Conservation (phyloP, 2,888 invertebrate genomes). For the Rhagonycha fulva region DNA sequence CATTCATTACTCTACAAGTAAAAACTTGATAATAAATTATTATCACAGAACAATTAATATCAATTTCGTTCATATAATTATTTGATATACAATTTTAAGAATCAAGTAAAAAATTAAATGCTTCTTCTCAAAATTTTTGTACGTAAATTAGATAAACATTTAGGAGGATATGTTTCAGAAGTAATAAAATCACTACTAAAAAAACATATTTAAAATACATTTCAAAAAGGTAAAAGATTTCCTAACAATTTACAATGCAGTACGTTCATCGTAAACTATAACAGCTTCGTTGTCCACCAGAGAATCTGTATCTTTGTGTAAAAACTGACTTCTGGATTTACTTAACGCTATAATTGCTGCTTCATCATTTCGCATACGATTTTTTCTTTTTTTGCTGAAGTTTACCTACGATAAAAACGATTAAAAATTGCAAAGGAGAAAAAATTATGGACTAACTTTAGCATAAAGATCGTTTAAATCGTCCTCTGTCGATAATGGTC, state of each 20-base stretch:
- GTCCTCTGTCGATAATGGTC: slow-evolving; percentile 70
- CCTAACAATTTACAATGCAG: slow-evolving; percentile 64
- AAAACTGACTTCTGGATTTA: slow-evolving; percentile 70
- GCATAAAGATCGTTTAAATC: slow-evolving; percentile 72
- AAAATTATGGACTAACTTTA: slow-evolving; percentile 59
- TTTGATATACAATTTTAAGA: slow-evolving; percentile 5
- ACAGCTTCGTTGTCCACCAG: slow-evolving; percentile 78
- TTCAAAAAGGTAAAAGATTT: slow-evolving; percentile 31
- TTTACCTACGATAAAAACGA: slow-evolving; percentile 62
- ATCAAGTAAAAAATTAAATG: neutral
- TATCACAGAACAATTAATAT: slow-evolving; percentile 29
- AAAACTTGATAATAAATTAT: slow-evolving; percentile 27
- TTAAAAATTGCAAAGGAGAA: neutral
- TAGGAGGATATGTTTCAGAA: slow-evolving; percentile 21
- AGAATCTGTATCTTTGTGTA: slow-evolving; percentile 63
- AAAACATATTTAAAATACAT: slow-evolving; percentile 31
- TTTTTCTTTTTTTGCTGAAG: slow-evolving; percentile 78
- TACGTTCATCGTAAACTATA: slow-evolving; percentile 81
- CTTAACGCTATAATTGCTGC: slow-evolving; percentile 79
- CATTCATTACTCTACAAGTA: slow-evolving; percentile 16
- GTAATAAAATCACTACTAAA: slow-evolving; percentile 6
- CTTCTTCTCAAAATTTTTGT: slow-evolving; percentile 6
- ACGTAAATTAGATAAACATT: slow-evolving; percentile 9
- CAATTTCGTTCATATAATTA: neutral
- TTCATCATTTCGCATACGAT: slow-evolving; percentile 80